These are phyloP conservation scores for Onychostoma macrolepis DNA, from an alignment of 2,113 vertebrate genomes.

Conservation along the genomic window DNA sequence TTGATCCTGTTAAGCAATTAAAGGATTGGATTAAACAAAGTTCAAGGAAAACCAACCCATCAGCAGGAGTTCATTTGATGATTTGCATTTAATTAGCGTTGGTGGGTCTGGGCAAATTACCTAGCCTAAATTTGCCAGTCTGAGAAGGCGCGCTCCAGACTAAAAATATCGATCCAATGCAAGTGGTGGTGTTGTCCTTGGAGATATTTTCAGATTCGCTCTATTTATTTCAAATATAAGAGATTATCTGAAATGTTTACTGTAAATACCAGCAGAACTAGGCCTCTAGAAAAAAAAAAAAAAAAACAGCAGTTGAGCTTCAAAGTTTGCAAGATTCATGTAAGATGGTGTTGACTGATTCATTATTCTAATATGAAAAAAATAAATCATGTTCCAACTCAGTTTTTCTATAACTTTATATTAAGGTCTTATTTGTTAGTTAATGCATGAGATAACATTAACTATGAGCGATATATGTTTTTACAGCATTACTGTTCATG, in stretches of 20 bases:
- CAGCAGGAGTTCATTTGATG: constrained; percentile 30
- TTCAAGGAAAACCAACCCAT: constrained; percentile 38
- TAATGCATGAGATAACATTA: background rate
- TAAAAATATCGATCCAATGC: constrained; percentile 43
- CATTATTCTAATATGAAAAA: background rate
- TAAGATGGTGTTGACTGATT: background rate
- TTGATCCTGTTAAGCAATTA: constrained; percentile 57
- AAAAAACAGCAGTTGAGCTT: background rate
- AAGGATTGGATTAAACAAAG: constrained; percentile 50
- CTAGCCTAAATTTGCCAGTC: constrained; percentile 29
- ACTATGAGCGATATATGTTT: background rate
- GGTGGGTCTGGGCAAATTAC: constrained; percentile 33
- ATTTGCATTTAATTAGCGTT: constrained; percentile 55
- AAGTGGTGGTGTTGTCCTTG: background rate
- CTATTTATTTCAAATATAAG: constrained; percentile 56
- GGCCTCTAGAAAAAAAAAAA: background rate
- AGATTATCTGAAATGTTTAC: constrained; percentile 45
- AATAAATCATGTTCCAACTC: background rate
- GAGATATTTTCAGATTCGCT: constrained; percentile 42
- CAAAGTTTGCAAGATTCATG: background rate
- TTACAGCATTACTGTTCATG: background rate
- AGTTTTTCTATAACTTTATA: background rate
- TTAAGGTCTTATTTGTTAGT: background rate
- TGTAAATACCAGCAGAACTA: background rate
- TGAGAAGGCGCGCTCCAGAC: constrained; percentile 37